Evolutionary conservation across 2,888 invertebrate genomes (phyloP), one percentile per base, ranked within the genome.

Genomic region (Abscondita cerata): DNA sequence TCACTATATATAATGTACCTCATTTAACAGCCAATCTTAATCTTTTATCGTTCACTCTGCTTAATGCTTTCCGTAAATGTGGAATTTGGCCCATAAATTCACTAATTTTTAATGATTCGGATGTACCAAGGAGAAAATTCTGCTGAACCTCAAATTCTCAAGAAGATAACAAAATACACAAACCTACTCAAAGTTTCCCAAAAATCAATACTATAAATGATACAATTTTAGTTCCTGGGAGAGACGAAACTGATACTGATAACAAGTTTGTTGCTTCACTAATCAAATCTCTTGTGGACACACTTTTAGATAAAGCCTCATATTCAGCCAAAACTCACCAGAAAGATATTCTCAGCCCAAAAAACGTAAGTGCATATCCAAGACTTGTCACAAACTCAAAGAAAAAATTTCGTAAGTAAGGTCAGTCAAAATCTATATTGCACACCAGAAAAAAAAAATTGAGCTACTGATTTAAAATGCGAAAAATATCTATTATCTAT

Each of bases 11-110:
- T 15, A 19, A 46, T 12, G 19, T 18, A 15, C 18, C 19, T n/a
- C 38, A 8, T 12, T n/a, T n/a, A n/a, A n/a, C n/a, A n/a, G n/a
- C n/a, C n/a, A n/a, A n/a, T n/a, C n/a, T n/a, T n/a, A n/a, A 38
- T 38, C 8, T 38, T 12, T 38, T 6, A 38, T n/a, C 12, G 12
- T 38, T 38, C 12, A 38, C 38, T n/a, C 38, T 12, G 12, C 38
- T 38, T 8, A 38, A 38, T 38, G 38, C 38, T 38, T 38, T 38
- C 12, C n/a, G 12, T n/a, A 38, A 38, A 38, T 38, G 38, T 38
- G 38, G 38, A 8, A 4, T 38, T 38, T 38, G n/a, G n/a, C n/a
- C n/a, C n/a, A n/a, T n/a, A n/a, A n/a, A n/a, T n/a, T n/a, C n/a
- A n/a, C n/a, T n/a, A 12, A 12, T 12, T 12, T n/a, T n/a, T 38